phyloP scores from a whole-genome alignment of 53 echinoderm and acorn worm genomes.

The Astropecten irregularis region DNA sequence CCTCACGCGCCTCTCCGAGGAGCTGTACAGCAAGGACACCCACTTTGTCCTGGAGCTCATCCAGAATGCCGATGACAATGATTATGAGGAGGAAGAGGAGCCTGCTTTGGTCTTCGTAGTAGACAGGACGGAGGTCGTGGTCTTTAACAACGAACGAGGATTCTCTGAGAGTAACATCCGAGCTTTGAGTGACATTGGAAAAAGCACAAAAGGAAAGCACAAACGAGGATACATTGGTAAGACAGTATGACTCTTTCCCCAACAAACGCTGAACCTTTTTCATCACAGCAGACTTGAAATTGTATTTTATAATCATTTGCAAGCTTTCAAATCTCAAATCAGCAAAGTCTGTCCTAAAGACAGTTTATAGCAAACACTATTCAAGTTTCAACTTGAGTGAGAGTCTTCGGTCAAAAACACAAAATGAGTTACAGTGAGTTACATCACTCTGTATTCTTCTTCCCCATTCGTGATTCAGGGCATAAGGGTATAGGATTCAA shows the following conservation, averaged over 20 bases:
- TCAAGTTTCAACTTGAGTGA: no score
- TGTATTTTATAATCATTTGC: no score
- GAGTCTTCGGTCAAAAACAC: no score
- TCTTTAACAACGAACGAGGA: slow-evolving; percentile 62
- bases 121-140: slow-evolving; percentile 43
- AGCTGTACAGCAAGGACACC: slow-evolving; percentile 69
- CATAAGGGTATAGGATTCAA: slow-evolving; percentile 78
- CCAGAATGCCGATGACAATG: slow-evolving; percentile 74
- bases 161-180: slow-evolving; percentile 62
- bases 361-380: no score
- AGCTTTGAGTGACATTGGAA: slow-evolving; percentile 70
- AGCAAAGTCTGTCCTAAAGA: no score
- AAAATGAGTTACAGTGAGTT: no score
- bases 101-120: slow-evolving; percentile 61
- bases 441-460: no score
- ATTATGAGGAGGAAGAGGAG: slow-evolving; percentile 6
- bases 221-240: slow-evolving; percentile 78
- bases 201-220: slow-evolving; percentile 73
- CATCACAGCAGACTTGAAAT: no score
- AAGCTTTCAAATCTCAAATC: no score
- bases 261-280: no score
- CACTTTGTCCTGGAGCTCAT: slow-evolving; percentile 74
- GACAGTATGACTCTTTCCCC: neutral
- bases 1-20: slow-evolving; percentile 53
- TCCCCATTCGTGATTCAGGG: no score